Percentiles rank a stretch among this genome's conserved stretches.
Conservation (phyloP, 2,888 invertebrate species). For the Gasteruption jaculator region DNA sequence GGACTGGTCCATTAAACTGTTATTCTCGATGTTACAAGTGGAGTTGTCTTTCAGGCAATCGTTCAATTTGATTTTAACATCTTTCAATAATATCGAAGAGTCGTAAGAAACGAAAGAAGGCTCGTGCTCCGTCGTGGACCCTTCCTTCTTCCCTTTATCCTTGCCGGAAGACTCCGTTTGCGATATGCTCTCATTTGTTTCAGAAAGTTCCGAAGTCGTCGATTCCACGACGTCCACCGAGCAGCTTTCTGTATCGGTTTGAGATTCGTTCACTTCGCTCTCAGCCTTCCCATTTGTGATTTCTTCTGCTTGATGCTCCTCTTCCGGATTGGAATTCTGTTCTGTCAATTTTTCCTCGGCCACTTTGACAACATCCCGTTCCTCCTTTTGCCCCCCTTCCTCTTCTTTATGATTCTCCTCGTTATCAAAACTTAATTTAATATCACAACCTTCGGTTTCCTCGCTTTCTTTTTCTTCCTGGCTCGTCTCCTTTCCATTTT, state of each 20-base stretch:
- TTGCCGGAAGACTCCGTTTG: slow-evolving; percentile 23
- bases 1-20: slow-evolving; percentile 9
- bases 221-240: slow-evolving; percentile 38
- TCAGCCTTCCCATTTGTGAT: slow-evolving; percentile 14
- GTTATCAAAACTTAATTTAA: slow-evolving; percentile 21
- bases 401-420: slow-evolving; percentile 21
- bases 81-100: slow-evolving; percentile 39
- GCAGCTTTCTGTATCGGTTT: slow-evolving; percentile 28
- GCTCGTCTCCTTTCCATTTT: slow-evolving; percentile 9
- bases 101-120: slow-evolving; percentile 36
- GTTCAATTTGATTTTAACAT: slow-evolving; percentile 41
- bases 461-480: slow-evolving; percentile 8
- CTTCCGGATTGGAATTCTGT: background rate
- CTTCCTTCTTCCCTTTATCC: slow-evolving; percentile 19
- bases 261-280: slow-evolving; percentile 26
- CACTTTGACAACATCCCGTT: too few relatives aligned
- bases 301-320: slow-evolving; percentile 9
- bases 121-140: slow-evolving; percentile 23
- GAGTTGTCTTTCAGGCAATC: slow-evolving; percentile 42
- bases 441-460: slow-evolving; percentile 19
- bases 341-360: slow-evolving; percentile 7
- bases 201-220: slow-evolving; percentile 35
- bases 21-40: slow-evolving; percentile 28
- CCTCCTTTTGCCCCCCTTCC: slow-evolving; percentile 6
- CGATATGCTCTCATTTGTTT: slow-evolving; percentile 22